phyloP scores from a whole-genome alignment of 1,140 invertebrate species.

The Penaeus vannamei region DNA sequence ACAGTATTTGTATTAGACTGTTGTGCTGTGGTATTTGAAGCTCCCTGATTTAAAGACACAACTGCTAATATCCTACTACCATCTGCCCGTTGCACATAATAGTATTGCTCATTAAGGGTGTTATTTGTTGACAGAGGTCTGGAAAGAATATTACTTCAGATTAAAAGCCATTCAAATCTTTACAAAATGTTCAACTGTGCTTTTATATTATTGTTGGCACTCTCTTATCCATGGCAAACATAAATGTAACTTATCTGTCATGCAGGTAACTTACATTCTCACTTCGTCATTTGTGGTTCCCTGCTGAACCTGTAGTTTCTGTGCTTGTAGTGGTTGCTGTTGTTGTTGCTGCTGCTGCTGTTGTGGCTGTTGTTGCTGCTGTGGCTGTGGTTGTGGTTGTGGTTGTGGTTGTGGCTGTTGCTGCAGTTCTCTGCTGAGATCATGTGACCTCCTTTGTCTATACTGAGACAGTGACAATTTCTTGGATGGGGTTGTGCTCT shows the following conservation, averaged over 20 bases:
- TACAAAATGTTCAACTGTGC: too few relatives aligned
- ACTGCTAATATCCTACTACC: slow-evolving; percentile 40
- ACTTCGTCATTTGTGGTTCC: slow-evolving; percentile 1
- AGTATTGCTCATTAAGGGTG: slow-evolving; percentile 38
- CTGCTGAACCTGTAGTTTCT: background rate
- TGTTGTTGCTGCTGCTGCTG: slow-evolving; percentile 42
- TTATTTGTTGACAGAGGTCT: slow-evolving; percentile 47
- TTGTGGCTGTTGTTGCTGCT: background rate
- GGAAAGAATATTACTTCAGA: background rate
- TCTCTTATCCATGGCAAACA: too few relatives aligned
- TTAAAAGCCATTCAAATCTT: too few relatives aligned
- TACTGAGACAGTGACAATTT: slow-evolving; percentile 47
- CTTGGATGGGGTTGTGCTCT: slow-evolving; percentile 18
- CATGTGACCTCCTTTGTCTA: slow-evolving; percentile 42
- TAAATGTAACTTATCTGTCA: too few relatives aligned
- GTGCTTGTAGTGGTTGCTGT: background rate
- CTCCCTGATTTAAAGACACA: slow-evolving; percentile 17
- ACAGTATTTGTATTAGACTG: slow-evolving; percentile 8
- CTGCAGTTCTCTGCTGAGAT: slow-evolving; percentile 35
- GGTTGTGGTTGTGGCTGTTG: slow-evolving; percentile 29
- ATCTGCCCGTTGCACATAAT: slow-evolving; percentile 38
- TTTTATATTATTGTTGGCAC: too few relatives aligned
- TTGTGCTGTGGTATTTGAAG: background rate
- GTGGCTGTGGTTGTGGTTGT: slow-evolving; percentile 37
- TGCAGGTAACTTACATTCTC: slow-evolving; percentile 32